Evolutionary conservation across 2,797 vertebrate species (phyloP).

Genomic region (Huso huso): DNA sequence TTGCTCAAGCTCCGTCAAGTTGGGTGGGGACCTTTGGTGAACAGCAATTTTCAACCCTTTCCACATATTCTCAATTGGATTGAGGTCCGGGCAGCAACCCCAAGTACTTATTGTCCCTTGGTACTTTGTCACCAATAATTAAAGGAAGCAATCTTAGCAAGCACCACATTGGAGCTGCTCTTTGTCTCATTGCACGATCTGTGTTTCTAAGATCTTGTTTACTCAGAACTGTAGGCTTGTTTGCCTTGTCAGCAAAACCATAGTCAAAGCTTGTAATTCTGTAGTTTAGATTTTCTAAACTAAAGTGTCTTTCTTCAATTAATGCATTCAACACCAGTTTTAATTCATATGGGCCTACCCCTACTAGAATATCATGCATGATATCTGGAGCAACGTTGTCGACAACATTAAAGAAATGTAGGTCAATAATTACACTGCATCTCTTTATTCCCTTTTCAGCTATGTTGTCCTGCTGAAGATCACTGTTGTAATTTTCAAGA

Average conservation of each 20-base stretch:
- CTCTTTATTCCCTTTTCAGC: too few relatives aligned
- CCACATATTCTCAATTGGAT: too few relatives aligned
- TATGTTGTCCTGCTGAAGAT: too few relatives aligned
- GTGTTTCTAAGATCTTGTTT: not conserved
- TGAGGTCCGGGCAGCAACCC: not conserved
- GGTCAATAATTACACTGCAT: conserved; percentile 5
- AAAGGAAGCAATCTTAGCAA: conserved; percentile 14
- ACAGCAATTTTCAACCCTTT: too few relatives aligned
- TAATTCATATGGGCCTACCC: not conserved
- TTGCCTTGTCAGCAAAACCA: too few relatives aligned
- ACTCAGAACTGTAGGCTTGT: too few relatives aligned
- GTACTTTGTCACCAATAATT: conserved; percentile 21
- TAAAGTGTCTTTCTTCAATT: not conserved
- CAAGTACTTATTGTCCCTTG: conserved; percentile 26
- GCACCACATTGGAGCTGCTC: conserved; percentile 19
- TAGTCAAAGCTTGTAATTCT: too few relatives aligned
- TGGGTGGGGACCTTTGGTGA: too few relatives aligned
- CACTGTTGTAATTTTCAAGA: too few relatives aligned
- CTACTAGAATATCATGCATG: conserved; percentile 2
- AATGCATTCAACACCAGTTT: conserved; percentile 14
- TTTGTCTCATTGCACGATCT: conserved; percentile 17
- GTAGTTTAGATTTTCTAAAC: too few relatives aligned
- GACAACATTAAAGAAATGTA: conserved; percentile 11
- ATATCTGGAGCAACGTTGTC: conserved; percentile 2
- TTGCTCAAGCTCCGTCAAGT: too few relatives aligned